Evolutionary conservation across 2,888 invertebrate genomes (phyloP), one percentile per base, ranked within the genome.

Genomic region (Philhelius pedissequus): DNA sequence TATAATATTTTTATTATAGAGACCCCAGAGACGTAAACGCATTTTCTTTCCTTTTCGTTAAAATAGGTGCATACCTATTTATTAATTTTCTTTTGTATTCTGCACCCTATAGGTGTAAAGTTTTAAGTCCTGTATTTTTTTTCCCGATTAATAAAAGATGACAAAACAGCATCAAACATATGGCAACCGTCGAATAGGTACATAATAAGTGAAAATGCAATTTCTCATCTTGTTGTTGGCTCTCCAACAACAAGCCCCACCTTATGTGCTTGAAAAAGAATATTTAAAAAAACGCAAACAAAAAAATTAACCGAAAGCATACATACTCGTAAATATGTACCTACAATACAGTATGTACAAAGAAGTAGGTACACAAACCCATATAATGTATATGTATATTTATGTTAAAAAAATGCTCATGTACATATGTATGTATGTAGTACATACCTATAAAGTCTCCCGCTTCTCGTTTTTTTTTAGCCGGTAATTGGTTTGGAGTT

Each of bases 121-220:
- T 45, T 45, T 45, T 30, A 20, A 20, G 45, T 62, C 45, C 43
- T 62, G 4, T 20, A 30, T 30, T 15, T 62, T 27, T 30, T 4
- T 20, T 45, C 0, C 9, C 20, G 62, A 45, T 62, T 45, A 45
- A 62, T 62, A 62, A 30, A 27, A 62, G 45, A 62, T 71, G 35
- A 54, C 71, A 78, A 50, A 79, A 74, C 40, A 22, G 8, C 56
- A 74, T 48, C 43, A 69, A 60, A 60, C 74, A 68, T 60, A 68
- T 75, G 75, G 35, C 66, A 60, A 52, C 30, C 54, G 27, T 45
- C 74, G 30, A 60, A 60, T 60, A 58, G 45, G 50, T 18, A 58
- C 30, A 75, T 35, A 75, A 75, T 69, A 75, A 38, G 48, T 54
- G 75, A 80, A 75, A 75, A 75, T 75, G 75, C 60, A 75, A 80